Percentiles rank a stretch among this genome's conserved stretches.
These are phyloP conservation scores for Neomorphus geoffroyi DNA, from an alignment of 2,797 vertebrate genomes.

Conservation along the genomic window DNA sequence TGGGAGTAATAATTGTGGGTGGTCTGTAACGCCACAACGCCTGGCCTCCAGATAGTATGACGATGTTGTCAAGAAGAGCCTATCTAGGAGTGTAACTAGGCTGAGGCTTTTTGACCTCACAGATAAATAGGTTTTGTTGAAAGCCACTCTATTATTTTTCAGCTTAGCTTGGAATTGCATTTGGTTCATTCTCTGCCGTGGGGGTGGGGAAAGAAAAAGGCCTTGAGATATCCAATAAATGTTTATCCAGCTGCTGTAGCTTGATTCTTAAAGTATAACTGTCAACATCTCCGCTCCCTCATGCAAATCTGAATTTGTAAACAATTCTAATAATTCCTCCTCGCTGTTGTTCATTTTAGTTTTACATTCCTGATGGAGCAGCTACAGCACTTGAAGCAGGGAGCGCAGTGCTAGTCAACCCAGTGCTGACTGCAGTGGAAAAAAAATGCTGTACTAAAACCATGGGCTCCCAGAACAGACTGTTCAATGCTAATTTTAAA, in stretches of 20 bases:
- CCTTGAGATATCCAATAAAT: constrained; percentile 34
- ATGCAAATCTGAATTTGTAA: constrained; percentile 61
- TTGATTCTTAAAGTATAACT: constrained; percentile 52
- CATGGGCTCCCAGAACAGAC: constrained; percentile 39
- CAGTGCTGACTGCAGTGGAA: background rate
- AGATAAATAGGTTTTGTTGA: constrained; percentile 67
- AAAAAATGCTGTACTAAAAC: background rate
- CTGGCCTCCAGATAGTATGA: background rate
- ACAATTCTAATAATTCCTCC: constrained; percentile 50
- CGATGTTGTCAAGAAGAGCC: constrained; percentile 27
- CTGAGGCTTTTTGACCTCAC: constrained; percentile 54
- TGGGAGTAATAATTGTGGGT: constrained; percentile 55
- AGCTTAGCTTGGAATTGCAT: constrained; percentile 56
- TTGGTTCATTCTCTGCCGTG: constrained; percentile 17
- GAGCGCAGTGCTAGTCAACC: background rate
- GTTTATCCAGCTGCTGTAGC: constrained; percentile 64
- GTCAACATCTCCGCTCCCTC: constrained; percentile 37
- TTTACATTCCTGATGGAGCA: constrained; percentile 27
- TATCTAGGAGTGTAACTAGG: constrained; percentile 14
- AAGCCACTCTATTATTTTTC: constrained; percentile 60
- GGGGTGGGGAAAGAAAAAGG: background rate
- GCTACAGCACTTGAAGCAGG: background rate
- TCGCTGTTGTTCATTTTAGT: background rate
- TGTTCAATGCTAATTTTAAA: constrained; percentile 67
- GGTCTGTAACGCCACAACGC: constrained; percentile 43